phyloP scores from a whole-genome alignment of 2,113 vertebrate genomes.

The Nymphicus hollandicus region DNA sequence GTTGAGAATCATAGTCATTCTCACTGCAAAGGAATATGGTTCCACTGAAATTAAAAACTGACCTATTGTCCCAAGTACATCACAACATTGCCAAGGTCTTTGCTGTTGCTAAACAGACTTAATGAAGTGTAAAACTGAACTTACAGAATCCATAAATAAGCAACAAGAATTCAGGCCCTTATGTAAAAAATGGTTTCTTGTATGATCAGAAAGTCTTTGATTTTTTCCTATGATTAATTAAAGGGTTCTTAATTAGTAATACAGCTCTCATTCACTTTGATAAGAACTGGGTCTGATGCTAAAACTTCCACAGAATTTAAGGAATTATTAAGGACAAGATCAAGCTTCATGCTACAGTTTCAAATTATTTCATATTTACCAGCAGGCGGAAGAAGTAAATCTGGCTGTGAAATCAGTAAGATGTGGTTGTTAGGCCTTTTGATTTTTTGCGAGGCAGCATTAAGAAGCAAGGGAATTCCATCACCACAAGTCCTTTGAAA shows the following conservation, averaged over 20 bases:
- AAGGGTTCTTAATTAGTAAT: background rate
- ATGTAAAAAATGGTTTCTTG: background rate
- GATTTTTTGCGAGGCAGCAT: slow-evolving; percentile 23
- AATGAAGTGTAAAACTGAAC: background rate
- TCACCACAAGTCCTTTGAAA: slow-evolving; percentile 67
- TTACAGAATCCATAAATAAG: background rate
- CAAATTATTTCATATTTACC: slow-evolving; percentile 25
- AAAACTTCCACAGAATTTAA: background rate
- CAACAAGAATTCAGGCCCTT: background rate
- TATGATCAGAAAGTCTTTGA: background rate
- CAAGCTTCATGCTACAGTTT: slow-evolving; percentile 29
- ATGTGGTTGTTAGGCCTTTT: slow-evolving; percentile 22
- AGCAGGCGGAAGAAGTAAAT: slow-evolving; percentile 29
- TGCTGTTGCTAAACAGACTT: background rate
- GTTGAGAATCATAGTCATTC: background rate
- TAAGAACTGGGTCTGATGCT: background rate
- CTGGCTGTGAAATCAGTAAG: slow-evolving; percentile 31
- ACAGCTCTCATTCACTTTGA: background rate
- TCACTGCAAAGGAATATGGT: background rate
- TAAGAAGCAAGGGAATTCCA: slow-evolving; percentile 69
- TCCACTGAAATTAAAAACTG: background rate
- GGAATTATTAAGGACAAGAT: slow-evolving; percentile 16
- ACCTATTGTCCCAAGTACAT: background rate
- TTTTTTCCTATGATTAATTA: background rate
- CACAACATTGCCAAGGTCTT: background rate